Evolutionary conservation across 1,140 invertebrate genomes (phyloP).

Genomic region (Anadara kagoshimensis): DNA sequence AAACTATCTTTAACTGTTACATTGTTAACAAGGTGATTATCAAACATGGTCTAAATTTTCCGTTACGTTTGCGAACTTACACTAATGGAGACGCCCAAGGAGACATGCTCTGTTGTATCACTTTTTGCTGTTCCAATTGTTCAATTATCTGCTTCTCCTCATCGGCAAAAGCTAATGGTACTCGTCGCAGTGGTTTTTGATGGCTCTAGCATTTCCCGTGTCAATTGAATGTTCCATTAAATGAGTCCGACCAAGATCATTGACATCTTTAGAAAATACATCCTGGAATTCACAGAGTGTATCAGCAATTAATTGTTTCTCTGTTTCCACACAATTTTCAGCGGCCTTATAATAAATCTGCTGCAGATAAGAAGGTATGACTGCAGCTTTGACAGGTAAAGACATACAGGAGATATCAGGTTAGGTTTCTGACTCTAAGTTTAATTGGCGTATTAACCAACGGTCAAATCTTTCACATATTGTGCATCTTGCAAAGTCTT

Average conservation of each 20-base stretch:
- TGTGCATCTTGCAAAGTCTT: too few relatives aligned
- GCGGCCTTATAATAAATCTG: conserved; percentile 14
- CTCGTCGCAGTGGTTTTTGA: conserved; percentile 35
- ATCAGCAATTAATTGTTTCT: conserved; percentile 7
- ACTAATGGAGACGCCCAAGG: conserved; percentile 41
- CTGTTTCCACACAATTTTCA: background rate
- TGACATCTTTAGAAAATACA: conserved; percentile 29
- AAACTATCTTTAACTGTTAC: conserved; percentile 73
- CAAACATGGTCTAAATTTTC: conserved; percentile 72
- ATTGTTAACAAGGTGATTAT: conserved; percentile 74
- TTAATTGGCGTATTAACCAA: too few relatives aligned
- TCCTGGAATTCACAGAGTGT: conserved; percentile 4
- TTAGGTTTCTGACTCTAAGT: too few relatives aligned
- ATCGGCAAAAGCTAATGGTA: conserved; percentile 32
- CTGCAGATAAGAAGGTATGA: conserved; percentile 11
- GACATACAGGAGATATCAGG: too few relatives aligned
- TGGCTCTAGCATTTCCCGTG: conserved; percentile 35
- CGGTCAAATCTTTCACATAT: too few relatives aligned
- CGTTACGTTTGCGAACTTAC: conserved; percentile 77
- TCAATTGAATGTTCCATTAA: conserved; percentile 35
- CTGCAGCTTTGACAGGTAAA: background rate
- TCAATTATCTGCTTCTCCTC: conserved; percentile 34
- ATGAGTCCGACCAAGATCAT: conserved; percentile 33
- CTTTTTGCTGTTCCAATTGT: conserved; percentile 31
- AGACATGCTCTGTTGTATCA: conserved; percentile 35